Percentiles rank a stretch among this genome's conserved stretches.
Conservation (phyloP, 2,113 vertebrate species). For the Ptyas mucosa region DNA sequence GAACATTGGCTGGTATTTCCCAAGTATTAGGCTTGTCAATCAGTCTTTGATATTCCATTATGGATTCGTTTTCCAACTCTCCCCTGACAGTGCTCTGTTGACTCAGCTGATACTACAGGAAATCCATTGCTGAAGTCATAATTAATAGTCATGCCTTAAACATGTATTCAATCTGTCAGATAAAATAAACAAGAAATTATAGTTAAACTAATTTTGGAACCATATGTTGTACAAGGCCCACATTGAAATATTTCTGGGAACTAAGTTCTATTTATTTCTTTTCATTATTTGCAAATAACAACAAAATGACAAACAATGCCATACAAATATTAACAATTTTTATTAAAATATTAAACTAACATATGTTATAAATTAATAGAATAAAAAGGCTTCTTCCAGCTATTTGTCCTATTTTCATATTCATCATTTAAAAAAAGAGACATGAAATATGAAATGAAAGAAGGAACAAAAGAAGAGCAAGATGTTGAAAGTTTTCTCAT, state of each 20-base stretch:
- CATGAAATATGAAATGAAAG: not conserved
- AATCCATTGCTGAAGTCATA: conserved; percentile 17
- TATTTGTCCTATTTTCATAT: not conserved
- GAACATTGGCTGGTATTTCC: not conserved
- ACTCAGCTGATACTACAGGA: not conserved
- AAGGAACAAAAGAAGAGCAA: not conserved
- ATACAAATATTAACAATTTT: not conserved
- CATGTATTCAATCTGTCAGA: conserved; percentile 10
- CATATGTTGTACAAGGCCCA: not conserved
- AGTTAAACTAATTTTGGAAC: not conserved
- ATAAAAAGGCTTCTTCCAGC: not conserved
- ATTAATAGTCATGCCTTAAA: not conserved
- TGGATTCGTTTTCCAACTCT: not conserved
- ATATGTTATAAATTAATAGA: not conserved
- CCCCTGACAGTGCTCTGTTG: not conserved
- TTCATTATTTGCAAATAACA: not conserved
- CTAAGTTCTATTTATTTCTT: no score
- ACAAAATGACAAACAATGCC: not conserved
- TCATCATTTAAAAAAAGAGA: not conserved
- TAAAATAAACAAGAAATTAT: not conserved
- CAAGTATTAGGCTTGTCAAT: not conserved
- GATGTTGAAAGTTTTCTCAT: not conserved
- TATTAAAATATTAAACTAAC: not conserved
- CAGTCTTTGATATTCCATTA: not conserved
- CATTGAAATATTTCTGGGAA: not conserved